A percentile compares a stretch with the other conserved stretches of the same genome.
phyloP scores from a whole-genome alignment of 2,113 vertebrate species.

The Hippolais icterina region DNA sequence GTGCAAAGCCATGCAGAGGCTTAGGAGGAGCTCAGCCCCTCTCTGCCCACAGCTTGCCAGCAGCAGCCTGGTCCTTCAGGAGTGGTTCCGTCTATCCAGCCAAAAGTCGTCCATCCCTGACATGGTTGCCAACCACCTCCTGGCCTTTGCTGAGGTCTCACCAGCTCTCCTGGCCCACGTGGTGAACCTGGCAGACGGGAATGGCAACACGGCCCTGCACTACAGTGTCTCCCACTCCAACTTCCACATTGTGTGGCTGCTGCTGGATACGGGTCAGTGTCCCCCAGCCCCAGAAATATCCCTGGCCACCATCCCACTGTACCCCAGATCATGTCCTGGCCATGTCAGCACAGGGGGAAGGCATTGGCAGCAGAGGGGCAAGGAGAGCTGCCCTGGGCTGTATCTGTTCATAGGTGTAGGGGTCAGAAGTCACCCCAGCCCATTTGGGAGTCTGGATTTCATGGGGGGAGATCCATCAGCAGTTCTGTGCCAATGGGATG shows the following conservation, averaged over 20 bases:
- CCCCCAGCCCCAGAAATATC: not conserved
- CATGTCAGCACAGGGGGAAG: not conserved
- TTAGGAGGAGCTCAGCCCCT: not conserved
- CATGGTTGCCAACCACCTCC: constrained; percentile 82
- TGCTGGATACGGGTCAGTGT: constrained; percentile 87
- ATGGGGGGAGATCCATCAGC: not conserved
- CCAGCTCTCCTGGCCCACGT: constrained; percentile 80
- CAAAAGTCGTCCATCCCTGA: constrained; percentile 80
- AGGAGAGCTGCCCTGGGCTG: not conserved
- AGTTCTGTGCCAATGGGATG: not conserved
- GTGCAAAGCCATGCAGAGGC: accelerated
- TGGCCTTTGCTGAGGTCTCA: constrained; percentile 82
- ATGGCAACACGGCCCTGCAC: constrained; percentile 94
- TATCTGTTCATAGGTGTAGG: accelerated
- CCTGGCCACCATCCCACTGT: not conserved
- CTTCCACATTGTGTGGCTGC: constrained; percentile 84
- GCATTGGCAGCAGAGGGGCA: not conserved
- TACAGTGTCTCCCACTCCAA: constrained; percentile 98
- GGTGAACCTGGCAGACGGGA: constrained; percentile 91
- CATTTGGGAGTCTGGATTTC: not conserved
- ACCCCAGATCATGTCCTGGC: not conserved
- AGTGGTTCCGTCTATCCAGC: constrained; percentile 94
- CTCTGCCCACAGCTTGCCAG: constrained; percentile 76
- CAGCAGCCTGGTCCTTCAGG: constrained; percentile 83
- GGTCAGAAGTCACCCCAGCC: not conserved